Evolutionary conservation across 2,113 vertebrate species (phyloP).

Genomic region (Microtus oregoni): DNA sequence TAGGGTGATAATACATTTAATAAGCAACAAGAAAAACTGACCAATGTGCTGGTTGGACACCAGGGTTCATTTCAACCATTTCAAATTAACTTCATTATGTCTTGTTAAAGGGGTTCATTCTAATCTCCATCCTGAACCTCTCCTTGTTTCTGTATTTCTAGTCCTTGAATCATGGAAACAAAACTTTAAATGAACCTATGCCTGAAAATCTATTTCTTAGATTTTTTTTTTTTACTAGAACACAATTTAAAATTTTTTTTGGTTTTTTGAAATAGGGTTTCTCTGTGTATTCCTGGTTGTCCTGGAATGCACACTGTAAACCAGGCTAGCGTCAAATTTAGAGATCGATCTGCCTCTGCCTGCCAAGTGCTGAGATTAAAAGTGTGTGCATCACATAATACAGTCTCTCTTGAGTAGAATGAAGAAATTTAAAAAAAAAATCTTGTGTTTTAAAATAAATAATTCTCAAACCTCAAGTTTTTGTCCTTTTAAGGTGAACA

Average conservation of each 20-base stretch:
- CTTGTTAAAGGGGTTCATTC: conserved; percentile 32
- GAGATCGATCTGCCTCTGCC: no score
- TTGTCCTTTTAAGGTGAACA: background rate
- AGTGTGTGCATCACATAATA: no score
- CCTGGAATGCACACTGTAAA: no score
- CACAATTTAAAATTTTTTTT: background rate
- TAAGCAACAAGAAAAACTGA: background rate
- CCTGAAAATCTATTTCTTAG: conserved; percentile 21
- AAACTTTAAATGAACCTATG: conserved; percentile 2
- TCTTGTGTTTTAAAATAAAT: conserved; percentile 49
- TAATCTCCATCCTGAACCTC: conserved; percentile 11
- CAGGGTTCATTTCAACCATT: background rate
- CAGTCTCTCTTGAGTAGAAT: no score
- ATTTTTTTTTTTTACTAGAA: conserved; percentile 34
- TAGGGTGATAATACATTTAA: background rate
- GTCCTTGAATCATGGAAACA: conserved; percentile 7
- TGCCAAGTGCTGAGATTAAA: no score
- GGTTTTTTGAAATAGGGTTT: no score
- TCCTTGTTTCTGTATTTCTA: background rate
- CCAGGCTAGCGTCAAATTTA: no score
- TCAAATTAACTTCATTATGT: conserved; percentile 44
- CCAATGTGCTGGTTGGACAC: background rate
- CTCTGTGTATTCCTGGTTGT: no score
- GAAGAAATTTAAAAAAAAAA: conserved; percentile 40
- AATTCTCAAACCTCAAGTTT: background rate